Conservation (phyloP, 2,113 vertebrate genomes). For the Thalassarche chlororhynchos region DNA sequence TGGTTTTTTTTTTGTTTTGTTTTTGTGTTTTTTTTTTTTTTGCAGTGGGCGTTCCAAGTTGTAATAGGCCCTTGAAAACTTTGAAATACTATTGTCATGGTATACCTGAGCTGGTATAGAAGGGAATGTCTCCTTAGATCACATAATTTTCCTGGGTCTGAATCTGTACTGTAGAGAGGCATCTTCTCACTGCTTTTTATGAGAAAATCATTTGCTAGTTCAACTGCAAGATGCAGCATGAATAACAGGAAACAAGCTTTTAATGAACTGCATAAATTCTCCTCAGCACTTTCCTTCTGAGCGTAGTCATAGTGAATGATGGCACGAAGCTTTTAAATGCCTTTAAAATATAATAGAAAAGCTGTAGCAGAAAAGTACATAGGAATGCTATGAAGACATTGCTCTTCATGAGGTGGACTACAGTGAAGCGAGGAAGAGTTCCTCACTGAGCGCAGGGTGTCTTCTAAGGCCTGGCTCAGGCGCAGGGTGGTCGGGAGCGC, state of each 20-base stretch:
- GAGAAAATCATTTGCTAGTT: neutral
- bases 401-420: neutral
- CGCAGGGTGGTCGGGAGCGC: rapidly evolving
- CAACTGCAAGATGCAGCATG: neutral
- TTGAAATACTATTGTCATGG: neutral
- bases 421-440: neutral
- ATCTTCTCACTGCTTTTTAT: neutral
- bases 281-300: neutral
- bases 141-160: neutral
- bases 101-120: neutral
- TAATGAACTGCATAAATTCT: neutral
- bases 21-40: too few relatives aligned
- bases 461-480: neutral
- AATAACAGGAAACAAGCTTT: neutral
- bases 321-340: neutral
- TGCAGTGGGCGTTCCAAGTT: neutral
- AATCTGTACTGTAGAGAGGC: neutral
- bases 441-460: neutral
- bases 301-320: neutral
- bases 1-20: neutral
- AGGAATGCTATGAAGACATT: neutral
- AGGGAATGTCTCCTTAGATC: neutral
- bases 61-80: neutral
- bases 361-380: neutral
- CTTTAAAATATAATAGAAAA: neutral